Evolutionary conservation across 2,888 invertebrate species (phyloP).

Genomic region (Bimastos eiseni): DNA sequence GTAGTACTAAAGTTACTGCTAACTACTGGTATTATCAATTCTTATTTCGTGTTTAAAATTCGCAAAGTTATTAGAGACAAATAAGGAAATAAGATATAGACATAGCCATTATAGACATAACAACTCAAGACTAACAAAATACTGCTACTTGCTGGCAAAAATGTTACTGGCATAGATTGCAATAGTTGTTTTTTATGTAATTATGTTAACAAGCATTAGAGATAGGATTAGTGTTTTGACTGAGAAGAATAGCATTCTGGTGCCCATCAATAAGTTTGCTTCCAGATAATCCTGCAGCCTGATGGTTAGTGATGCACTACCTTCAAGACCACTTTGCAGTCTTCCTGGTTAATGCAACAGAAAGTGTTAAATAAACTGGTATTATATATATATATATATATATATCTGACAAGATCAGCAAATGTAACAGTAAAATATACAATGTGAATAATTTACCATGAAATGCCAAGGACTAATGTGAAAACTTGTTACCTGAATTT

Average conservation of each 20-base stretch:
- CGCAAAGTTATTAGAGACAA: neutral
- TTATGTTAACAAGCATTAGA: neutral
- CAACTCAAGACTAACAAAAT: neutral
- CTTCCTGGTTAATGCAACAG: neutral
- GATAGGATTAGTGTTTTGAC: neutral
- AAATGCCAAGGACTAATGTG: no score
- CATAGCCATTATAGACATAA: neutral
- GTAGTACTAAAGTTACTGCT: neutral
- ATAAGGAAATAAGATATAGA: neutral
- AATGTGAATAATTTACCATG: no score
- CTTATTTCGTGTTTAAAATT: neutral
- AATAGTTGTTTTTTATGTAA: neutral
- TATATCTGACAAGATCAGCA: neutral
- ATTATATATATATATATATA: no score
- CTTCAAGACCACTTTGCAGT: conserved; percentile 6
- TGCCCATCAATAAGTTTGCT: neutral
- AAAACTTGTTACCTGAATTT: no score
- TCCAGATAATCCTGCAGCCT: neutral
- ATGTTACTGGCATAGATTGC: neutral
- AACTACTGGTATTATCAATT: neutral
- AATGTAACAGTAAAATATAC: neutral
- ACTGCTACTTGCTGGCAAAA: no score
- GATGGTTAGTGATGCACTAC: conserved; percentile 6
- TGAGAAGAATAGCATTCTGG: conserved; percentile 13
- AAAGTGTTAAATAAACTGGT: neutral